Conservation (phyloP, 35 echinoderm and acorn worm species). For the Hemicentrotus pulcherrimus region DNA sequence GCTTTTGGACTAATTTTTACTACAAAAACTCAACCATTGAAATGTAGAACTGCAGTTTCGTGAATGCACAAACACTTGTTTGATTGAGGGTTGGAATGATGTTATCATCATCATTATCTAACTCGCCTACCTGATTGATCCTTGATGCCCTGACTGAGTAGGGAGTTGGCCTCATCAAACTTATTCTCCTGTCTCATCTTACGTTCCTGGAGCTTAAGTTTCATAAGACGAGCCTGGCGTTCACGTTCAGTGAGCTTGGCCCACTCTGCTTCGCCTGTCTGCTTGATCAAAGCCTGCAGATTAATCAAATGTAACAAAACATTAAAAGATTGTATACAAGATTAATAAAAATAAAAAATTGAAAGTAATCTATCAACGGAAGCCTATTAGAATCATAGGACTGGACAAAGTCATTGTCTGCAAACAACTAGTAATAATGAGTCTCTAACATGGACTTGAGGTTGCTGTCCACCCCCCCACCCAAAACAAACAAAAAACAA, state of each 20-base stretch:
- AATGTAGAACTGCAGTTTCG: too few species aligned
- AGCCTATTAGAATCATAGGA: too few species aligned
- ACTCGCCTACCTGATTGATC: conserved; percentile 63
- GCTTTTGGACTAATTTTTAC: too few species aligned
- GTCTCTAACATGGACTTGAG: neutral
- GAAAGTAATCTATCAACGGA: too few species aligned
- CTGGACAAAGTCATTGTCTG: neutral
- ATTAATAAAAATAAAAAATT: too few species aligned
- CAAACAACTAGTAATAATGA: neutral
- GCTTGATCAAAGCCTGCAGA: conserved; percentile 77
- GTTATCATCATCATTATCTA: neutral
- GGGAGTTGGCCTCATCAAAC: conserved; percentile 83
- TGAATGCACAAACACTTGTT: too few species aligned
- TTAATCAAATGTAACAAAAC: neutral
- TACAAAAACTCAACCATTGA: too few species aligned
- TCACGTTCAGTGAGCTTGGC: conserved; percentile 86
- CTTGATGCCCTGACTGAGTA: conserved; percentile 76
- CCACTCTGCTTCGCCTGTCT: conserved; percentile 86
- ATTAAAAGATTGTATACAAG: too few species aligned
- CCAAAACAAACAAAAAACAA: neutral
- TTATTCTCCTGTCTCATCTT: conserved; percentile 82
- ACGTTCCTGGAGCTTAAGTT: conserved; percentile 87
- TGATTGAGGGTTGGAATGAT: too few species aligned
- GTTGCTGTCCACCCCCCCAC: neutral
- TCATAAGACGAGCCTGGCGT: conserved; percentile 79